These are phyloP conservation scores for Elachura formosa DNA, from an alignment of 2,113 vertebrate species.

Conservation along the genomic window DNA sequence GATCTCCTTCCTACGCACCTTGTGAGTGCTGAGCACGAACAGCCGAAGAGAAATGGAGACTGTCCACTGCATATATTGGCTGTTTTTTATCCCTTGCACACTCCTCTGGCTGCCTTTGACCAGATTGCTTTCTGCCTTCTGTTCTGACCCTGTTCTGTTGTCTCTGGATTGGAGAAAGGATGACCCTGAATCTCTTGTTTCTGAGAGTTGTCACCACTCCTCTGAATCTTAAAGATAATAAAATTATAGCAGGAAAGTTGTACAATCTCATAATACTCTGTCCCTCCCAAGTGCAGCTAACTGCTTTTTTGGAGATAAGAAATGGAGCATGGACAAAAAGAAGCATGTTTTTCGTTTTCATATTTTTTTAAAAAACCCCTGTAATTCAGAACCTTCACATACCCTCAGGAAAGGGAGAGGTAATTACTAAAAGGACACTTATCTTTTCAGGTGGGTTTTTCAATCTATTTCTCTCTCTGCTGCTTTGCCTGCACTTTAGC, in stretches of 20 bases:
- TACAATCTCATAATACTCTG: neutral
- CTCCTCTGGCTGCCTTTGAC: neutral
- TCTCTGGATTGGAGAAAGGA: neutral
- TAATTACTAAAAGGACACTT: constrained; percentile 10
- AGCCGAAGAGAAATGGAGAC: neutral
- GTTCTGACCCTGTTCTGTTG: neutral
- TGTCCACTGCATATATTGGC: neutral
- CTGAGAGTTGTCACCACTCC: neutral
- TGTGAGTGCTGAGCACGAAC: neutral
- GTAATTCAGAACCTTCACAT: constrained; percentile 16
- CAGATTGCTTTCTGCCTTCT: neutral
- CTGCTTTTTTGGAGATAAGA: neutral
- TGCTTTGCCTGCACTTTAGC: neutral
- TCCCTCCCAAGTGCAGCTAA: neutral
- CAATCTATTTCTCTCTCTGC: neutral
- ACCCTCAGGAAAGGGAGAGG: neutral
- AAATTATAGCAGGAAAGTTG: neutral
- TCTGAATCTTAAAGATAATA: neutral
- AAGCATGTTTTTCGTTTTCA: constrained; percentile 19
- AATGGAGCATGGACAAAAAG: neutral
- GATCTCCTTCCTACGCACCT: neutral
- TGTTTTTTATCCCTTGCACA: neutral
- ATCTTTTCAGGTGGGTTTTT: constrained; percentile 28
- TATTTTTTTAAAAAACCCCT: neutral
- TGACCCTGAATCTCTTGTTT: neutral